These are phyloP conservation scores for Globodera rostochiensis DNA, from an alignment of 1,140 invertebrate species.

Conservation along the genomic window DNA sequence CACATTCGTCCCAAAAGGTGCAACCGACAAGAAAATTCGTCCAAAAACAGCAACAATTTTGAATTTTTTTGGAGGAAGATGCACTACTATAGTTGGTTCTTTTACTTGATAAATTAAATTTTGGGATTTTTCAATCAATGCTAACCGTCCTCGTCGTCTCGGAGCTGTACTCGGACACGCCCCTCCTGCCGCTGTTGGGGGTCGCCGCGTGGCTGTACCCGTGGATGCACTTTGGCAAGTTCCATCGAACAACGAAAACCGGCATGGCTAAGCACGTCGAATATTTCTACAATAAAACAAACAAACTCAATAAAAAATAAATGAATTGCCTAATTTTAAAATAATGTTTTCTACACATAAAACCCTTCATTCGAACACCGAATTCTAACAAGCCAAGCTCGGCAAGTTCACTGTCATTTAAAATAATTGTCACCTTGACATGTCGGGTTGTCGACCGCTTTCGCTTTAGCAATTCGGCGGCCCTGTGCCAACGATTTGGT, in stretches of 20 bases:
- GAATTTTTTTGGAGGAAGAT: too few species aligned
- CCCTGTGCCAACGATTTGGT: constrained; percentile 87
- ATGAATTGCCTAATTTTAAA: too few species aligned
- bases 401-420: neutral
- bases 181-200: constrained; percentile 72
- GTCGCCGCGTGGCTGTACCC: constrained; percentile 85
- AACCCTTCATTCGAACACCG: too few species aligned
- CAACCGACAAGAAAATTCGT: too few species aligned
- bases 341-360: too few species aligned
- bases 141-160: constrained; percentile 81
- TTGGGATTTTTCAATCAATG: too few species aligned
- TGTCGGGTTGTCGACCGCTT: constrained; percentile 66
- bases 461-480: constrained; percentile 78
- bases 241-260: constrained; percentile 13
- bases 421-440: neutral
- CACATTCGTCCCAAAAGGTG: too few species aligned
- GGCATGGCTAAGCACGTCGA: neutral
- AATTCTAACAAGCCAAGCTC: neutral
- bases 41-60: too few species aligned
- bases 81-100: too few species aligned
- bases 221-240: constrained; percentile 79
- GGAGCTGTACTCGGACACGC: constrained; percentile 85
- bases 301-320: too few species aligned
- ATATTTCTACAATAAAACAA: neutral
- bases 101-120: too few species aligned